Base-by-base conservation (phyloP, 2,888 invertebrate genomes). In the Hemaris fuciformis region DNA sequence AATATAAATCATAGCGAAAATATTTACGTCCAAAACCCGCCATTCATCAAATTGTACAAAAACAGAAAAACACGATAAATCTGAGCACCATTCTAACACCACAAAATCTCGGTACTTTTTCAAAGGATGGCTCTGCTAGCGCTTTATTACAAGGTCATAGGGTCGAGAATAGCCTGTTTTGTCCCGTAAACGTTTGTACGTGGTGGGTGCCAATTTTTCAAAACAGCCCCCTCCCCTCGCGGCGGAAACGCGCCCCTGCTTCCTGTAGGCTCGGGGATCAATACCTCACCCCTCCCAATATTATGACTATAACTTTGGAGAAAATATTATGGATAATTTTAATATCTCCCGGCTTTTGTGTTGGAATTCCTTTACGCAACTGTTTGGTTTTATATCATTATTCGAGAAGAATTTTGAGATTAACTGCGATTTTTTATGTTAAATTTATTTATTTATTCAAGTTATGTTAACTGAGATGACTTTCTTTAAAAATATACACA, bases 161-260 rank as follows among this genome's bases (percentile, higher is more conserved):
- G 76, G 81, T 77, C 72, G 70, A 72, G 68, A 77, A 77, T 75
- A 65, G 72, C 61, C 67, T 75, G 72, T 74, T 76, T 73, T 69
- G 70, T 65, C 66, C 18, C 67, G 72, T 76, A 76, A 77, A 73
- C 75, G 74, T 76, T 74, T 76, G 75, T 79, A 81, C 77, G 79
- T 79, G 77, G 77, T 75, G 82, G 89, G 87, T 89, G 91, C 89
- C 91, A 90, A 91, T 92, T 92, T 92, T 91, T 91, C 89, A 91
- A 90, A 91, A 90, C 89, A 88, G 83, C 84, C 86, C 80, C 83
- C 81, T 72, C 75, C 77, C 67, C 74, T 73, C 77, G 69, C 67
- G 81, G 83, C 85, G 87, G 88, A 87, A 86, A 83, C 81, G 84
- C 79, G 80, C 84, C 87, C 83, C 85, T 81, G 78, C 83, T 87